Evolutionary conservation across 2,888 invertebrate species (phyloP), one percentile per base, ranked within the genome.

Genomic region (Agrotis ipsilon): DNA sequence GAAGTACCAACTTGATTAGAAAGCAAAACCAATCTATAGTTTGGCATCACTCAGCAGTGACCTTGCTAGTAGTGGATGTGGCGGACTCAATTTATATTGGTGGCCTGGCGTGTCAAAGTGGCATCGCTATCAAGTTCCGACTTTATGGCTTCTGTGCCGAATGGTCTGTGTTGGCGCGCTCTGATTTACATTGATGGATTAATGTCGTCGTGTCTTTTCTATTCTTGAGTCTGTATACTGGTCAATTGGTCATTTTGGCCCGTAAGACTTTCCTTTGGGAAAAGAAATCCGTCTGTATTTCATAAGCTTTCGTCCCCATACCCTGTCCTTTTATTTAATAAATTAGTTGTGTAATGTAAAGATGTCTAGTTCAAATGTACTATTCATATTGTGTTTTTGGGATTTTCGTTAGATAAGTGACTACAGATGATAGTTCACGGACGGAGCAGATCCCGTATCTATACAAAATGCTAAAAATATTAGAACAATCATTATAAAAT

Each of bases 101-200:
- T 78, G 58, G 54, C n/a, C 9, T 59, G n/a, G 74, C 79, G 79
- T 74, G 79, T 54, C 57, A 52, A 52, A 61, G 49, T 21, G 24
- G 57, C 78, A 65, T 78, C 39, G 64, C 61, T 68, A 64, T 54
- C 68, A 64, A 61, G 55, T 64, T 49, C 43, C 48, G 21, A 45
- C 24, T 59, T 70, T 76, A 76, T 70, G 74, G 77, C 63, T 75
- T 75, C 76, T 69, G 43, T 24, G 48, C 18, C 14, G n/a, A 59
- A 70, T 70, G 48, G 27, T 4, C 43, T 45, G 49, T 6, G 66
- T 74, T 51, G 45, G 48, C 60, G 21, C 43, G 60, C 24, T 51
- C 60, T 68, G n/a, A 61, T 73, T 68, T 58, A 58, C 61, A 43
- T 48, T 62, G 57, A 68, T 68, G 13, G 43, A 68, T 68, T 68